A percentile compares a stretch with the other conserved stretches of the same genome.
Evolutionary conservation across 2,888 invertebrate species (phyloP).

Genomic region (Leucoptera coffeella): DNA sequence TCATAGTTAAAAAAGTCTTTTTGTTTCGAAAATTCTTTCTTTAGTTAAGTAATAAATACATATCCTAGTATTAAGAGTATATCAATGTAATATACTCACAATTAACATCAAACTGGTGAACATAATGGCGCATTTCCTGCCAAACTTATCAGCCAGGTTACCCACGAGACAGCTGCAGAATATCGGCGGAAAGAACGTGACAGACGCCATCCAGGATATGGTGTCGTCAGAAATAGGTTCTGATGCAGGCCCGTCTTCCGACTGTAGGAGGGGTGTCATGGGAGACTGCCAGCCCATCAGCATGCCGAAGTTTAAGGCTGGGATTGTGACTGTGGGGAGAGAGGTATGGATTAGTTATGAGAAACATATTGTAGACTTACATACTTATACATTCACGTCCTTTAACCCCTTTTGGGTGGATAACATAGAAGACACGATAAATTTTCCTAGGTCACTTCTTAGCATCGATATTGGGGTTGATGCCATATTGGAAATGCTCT

Average conservation of each 20-base stretch:
- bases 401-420: no score
- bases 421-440: no score
- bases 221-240: conserved; percentile 39
- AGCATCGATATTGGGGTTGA: no score
- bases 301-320: conserved; percentile 50
- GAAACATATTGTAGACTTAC: no score
- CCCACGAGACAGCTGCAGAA: conserved; percentile 50
- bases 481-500: no score
- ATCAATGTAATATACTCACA: no score
- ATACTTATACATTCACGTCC: no score
- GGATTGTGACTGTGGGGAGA: conserved; percentile 37
- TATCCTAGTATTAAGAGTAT: no score
- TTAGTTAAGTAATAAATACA: no score
- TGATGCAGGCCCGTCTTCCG: conserved; percentile 34
- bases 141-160: conserved; percentile 42
- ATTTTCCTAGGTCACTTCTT: no score
- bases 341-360: not conserved
- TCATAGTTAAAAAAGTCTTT: no score
- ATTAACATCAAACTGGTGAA: conserved; percentile 49
- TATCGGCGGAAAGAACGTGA: conserved; percentile 50
- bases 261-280: conserved; percentile 44
- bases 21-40: no score
- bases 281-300: conserved; percentile 55
- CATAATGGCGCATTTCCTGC: conserved; percentile 45
- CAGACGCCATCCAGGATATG: conserved; percentile 52